Evolutionary conservation across 2,113 vertebrate genomes (phyloP).

Genomic region (Urocolius indicus): DNA sequence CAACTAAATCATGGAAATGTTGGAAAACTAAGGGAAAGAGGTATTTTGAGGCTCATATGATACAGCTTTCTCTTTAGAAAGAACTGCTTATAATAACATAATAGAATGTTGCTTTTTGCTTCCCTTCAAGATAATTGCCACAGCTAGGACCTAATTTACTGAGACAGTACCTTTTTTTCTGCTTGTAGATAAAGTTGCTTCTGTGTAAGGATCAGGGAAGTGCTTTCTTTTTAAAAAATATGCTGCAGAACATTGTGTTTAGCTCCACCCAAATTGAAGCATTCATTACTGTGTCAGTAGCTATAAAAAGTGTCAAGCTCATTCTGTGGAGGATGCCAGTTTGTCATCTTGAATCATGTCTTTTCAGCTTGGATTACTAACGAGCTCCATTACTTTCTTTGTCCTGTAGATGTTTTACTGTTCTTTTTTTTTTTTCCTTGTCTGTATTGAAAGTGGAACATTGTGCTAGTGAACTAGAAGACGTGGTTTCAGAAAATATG

Average conservation of each 20-base stretch:
- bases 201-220: neutral
- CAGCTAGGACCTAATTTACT: neutral
- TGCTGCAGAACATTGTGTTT: neutral
- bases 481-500: neutral
- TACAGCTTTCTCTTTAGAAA: neutral
- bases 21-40: neutral
- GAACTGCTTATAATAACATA: neutral
- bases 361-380: slow-evolving; percentile 54
- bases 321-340: slow-evolving; percentile 32
- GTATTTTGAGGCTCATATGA: neutral
- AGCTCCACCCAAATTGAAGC: slow-evolving; percentile 1
- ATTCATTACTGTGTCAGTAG: slow-evolving; percentile 52
- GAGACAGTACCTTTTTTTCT: neutral
- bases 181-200: neutral
- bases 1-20: neutral
- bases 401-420: neutral
- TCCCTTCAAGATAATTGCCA: neutral
- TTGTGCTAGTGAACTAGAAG: neutral
- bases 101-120: neutral
- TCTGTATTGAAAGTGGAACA: neutral
- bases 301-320: slow-evolving; percentile 63
- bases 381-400: slow-evolving; percentile 22
- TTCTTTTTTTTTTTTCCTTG: neutral
- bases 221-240: neutral
- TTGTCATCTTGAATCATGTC: slow-evolving; percentile 52